Conservation (phyloP, 2,888 invertebrate genomes). For the Xiphydria camelus region DNA sequence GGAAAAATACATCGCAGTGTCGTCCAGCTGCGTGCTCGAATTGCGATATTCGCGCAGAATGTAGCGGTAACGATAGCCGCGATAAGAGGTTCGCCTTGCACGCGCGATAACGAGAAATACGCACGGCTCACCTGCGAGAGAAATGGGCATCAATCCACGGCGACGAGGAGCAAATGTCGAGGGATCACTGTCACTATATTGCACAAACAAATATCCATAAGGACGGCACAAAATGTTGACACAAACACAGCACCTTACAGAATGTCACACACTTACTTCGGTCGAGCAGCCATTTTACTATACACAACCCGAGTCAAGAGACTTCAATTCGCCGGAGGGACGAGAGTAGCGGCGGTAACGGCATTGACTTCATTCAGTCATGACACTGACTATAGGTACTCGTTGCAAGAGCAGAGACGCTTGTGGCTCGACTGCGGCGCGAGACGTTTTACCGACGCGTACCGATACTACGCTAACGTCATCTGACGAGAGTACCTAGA, state of each 20-base stretch:
- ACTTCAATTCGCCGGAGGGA: background rate
- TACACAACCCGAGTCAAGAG: slow-evolving; percentile 28
- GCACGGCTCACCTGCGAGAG: background rate
- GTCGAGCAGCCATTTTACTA: slow-evolving; percentile 50
- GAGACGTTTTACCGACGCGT: no score
- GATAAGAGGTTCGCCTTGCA: no score
- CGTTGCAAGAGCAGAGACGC: no score
- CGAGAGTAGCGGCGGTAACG: background rate
- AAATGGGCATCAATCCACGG: background rate
- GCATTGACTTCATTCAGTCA: background rate
- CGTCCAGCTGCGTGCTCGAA: no score
- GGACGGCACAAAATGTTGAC: slow-evolving; percentile 32
- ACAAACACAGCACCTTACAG: slow-evolving; percentile 40
- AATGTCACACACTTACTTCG: slow-evolving; percentile 47
- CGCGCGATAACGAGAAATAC: no score
- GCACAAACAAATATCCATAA: slow-evolving; percentile 27
- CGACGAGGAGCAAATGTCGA: background rate
- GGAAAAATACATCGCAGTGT: no score
- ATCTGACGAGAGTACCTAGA: no score
- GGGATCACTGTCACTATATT: slow-evolving; percentile 14
- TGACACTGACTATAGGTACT: background rate
- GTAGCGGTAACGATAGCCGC: no score
- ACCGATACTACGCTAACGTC: no score
- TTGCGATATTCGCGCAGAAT: no score
- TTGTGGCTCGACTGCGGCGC: no score